These are phyloP conservation scores for Sciurus niger DNA, from an alignment of 2,113 vertebrate genomes.

Conservation along the genomic window DNA sequence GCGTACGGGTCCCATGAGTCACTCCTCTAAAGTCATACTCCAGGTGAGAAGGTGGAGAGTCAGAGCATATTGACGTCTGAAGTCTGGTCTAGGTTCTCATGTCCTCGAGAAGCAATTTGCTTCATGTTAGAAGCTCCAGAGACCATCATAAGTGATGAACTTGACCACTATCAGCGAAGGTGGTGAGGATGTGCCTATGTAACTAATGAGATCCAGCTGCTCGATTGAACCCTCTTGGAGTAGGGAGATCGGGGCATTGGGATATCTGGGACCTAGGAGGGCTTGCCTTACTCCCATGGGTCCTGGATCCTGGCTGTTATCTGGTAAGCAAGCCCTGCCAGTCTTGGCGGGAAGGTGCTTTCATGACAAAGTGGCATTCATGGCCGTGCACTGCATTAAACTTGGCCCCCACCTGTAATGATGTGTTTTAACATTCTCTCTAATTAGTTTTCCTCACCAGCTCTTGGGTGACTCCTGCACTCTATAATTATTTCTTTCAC, in stretches of 20 bases:
- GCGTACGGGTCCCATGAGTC: rapidly evolving
- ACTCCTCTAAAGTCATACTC: background rate
- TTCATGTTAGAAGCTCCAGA: background rate
- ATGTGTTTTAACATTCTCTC: slow-evolving; percentile 72
- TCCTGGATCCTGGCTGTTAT: background rate
- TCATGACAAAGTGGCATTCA: rapidly evolving
- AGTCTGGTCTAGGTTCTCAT: background rate
- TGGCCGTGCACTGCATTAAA: background rate
- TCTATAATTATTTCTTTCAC: slow-evolving; percentile 83
- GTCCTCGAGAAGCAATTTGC: background rate
- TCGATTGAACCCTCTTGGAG: background rate
- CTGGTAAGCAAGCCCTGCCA: background rate
- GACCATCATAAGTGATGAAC: background rate
- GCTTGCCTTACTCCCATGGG: background rate
- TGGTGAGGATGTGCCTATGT: rapidly evolving
- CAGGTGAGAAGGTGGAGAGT: background rate
- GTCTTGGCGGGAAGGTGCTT: background rate
- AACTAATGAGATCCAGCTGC: background rate
- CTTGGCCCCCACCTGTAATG: slow-evolving; percentile 46
- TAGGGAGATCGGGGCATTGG: background rate
- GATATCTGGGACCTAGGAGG: background rate
- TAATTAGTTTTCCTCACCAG: slow-evolving; percentile 81
- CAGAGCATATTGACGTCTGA: background rate
- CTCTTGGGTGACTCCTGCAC: slow-evolving; percentile 77
- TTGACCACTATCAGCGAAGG: background rate